Percentiles rank a stretch among this genome's conserved stretches.
Evolutionary conservation across 2,888 invertebrate species (phyloP).

Genomic region (Hoplodrina ambigua): DNA sequence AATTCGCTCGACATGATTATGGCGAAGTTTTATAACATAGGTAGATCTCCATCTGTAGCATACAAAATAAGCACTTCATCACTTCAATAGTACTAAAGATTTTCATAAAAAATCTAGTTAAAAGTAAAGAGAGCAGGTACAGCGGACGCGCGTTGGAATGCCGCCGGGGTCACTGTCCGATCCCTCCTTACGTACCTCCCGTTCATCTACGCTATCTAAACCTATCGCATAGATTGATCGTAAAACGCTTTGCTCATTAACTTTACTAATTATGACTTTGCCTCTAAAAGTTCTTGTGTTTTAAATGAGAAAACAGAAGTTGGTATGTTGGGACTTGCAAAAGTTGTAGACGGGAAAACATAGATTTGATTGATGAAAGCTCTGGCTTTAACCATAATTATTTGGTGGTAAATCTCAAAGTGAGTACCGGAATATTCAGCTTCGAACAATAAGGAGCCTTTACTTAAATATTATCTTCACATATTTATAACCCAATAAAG

Average conservation of each 20-base stretch:
- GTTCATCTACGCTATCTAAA: constrained; percentile 81
- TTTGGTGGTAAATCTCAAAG: not conserved
- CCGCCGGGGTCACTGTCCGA: constrained; percentile 86
- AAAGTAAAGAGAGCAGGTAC: constrained; percentile 87
- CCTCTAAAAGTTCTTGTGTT: constrained; percentile 26
- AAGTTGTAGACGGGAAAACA: constrained; percentile 6
- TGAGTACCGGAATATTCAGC: not conserved
- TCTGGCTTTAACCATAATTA: not conserved
- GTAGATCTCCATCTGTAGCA: not conserved
- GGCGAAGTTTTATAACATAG: not conserved
- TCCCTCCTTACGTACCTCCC: constrained; percentile 75
- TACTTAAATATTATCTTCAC: constrained; percentile 6
- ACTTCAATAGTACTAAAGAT: constrained; percentile 35
- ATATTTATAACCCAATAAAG: constrained; percentile 9
- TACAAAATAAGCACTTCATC: constrained; percentile 13
- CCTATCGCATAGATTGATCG: constrained; percentile 87
- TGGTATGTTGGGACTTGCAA: not conserved
- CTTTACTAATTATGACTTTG: constrained; percentile 67
- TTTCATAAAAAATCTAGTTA: constrained; percentile 68
- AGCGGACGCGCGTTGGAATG: constrained; percentile 84
- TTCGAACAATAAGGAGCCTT: not conserved
- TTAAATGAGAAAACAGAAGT: constrained; percentile 19
- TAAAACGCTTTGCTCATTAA: constrained; percentile 77
- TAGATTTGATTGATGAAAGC: not conserved
- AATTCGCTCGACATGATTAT: not conserved